A percentile compares a stretch with the other conserved stretches of the same genome.
Evolutionary conservation across 2,113 vertebrate genomes (phyloP).

Genomic region (Casuarius casuarius): DNA sequence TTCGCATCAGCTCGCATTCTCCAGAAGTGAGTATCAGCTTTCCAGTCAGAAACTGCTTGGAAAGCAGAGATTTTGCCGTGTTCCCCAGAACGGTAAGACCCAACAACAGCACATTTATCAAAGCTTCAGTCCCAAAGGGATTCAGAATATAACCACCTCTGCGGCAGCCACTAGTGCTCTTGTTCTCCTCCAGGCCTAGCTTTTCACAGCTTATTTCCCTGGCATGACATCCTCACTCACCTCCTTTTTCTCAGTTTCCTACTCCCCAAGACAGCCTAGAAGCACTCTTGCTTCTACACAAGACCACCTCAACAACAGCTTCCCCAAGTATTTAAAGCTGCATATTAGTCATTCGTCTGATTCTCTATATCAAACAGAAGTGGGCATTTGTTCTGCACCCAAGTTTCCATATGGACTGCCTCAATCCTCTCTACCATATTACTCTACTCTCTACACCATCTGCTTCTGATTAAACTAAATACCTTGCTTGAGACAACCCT

Average conservation of each 20-base stretch:
- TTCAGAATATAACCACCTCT: not conserved
- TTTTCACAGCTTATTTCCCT: not conserved
- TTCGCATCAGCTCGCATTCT: not conserved
- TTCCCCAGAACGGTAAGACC: not conserved
- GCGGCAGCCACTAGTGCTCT: rapidly evolving
- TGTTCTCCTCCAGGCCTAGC: not conserved
- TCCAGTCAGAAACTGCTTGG: not conserved
- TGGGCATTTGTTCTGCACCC: not conserved
- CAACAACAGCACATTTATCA: not conserved
- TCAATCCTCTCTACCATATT: not conserved
- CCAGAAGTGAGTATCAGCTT: not conserved
- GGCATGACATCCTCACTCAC: not conserved
- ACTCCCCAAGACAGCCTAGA: not conserved
- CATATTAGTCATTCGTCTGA: not conserved
- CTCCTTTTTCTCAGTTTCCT: not conserved
- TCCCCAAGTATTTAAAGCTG: not conserved
- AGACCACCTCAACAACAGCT: not conserved
- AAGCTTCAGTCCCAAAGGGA: not conserved
- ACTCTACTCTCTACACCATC: rapidly evolving
- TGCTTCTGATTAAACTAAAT: not conserved
- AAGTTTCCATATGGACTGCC: not conserved
- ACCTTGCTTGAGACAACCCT: not conserved
- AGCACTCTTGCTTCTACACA: not conserved
- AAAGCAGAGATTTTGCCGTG: not conserved
- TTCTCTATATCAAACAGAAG: not conserved